Conservation (phyloP, 2,113 vertebrate species). For the Coreoperca whiteheadi region DNA sequence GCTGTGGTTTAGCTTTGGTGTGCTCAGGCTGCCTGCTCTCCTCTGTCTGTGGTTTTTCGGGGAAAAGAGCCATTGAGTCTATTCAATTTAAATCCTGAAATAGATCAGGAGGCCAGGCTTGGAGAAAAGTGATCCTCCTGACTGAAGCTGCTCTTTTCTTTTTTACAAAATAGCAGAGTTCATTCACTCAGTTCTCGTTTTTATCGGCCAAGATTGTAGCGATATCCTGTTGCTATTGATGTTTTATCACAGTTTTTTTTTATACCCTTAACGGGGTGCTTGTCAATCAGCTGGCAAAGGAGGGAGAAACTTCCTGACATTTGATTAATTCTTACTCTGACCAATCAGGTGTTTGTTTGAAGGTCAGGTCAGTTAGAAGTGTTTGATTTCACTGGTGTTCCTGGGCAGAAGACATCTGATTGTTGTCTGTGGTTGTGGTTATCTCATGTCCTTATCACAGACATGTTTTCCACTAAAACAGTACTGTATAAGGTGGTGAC, state of each 20-base stretch:
- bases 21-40: constrained; percentile 47
- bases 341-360: constrained; percentile 20
- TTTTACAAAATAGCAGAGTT: constrained; percentile 41
- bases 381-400: constrained; percentile 3
- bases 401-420: background rate
- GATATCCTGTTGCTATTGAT: constrained; percentile 5
- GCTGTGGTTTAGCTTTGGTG: constrained; percentile 68
- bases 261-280: background rate
- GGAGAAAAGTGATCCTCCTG: constrained; percentile 41
- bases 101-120: constrained; percentile 61
- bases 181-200: constrained; percentile 12
- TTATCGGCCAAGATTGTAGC: background rate
- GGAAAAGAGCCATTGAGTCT: constrained; percentile 59
- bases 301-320: background rate
- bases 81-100: constrained; percentile 70
- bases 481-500: background rate
- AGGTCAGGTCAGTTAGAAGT: background rate
- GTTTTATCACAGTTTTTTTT: constrained; percentile 14
- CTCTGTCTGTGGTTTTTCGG: constrained; percentile 66
- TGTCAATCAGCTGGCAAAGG: constrained; percentile 5
- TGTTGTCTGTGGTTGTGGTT: background rate
- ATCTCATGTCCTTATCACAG: constrained; percentile 30
- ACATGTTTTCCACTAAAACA: constrained; percentile 8
- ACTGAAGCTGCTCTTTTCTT: constrained; percentile 37
- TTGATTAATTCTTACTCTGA: constrained; percentile 21